Base-by-base conservation (phyloP, 2,113 vertebrate species). In the Clarias macrocephalus region DNA sequence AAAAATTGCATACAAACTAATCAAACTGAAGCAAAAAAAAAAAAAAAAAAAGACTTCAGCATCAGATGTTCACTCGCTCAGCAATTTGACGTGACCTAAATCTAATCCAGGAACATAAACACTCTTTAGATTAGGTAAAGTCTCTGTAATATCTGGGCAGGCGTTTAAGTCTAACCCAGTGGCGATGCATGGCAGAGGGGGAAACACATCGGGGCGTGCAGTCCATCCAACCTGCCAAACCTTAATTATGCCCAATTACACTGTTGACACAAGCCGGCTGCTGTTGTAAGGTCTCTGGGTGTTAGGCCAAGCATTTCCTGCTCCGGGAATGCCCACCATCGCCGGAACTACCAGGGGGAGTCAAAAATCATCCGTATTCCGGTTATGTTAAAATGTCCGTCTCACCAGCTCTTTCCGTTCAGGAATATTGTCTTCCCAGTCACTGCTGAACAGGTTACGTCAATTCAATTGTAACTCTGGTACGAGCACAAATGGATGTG, bases 301-400 rank as follows among this genome's bases (percentile, higher is more conserved):
- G 94, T 93, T 92, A 95, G 93, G 93, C 93, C 93, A 95, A 95
- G 93, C 93, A 95, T 94, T 94, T 95, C 95, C 94, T 94, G 93
- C 92, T 93, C 93, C 93, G 87, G 92, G 90, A 93, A 94, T 93
- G 92, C 92, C 91, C 91, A 66, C 90, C 91, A 89, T 93, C 92
- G 68, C 88, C 90, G 92, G 91, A 94, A 48, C 48, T 48, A 48
- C 48, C 6, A 48, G 48, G 42, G 42, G 42, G 42, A 42, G 2
- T 8, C 48, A 0, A 48, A 48, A 48, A 48, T 48, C 7, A 8
- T 48, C 7, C 48, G 48, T 8, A 48, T 48, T 48, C 48, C 48
- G 48, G 7, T 48, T 48, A 48, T 42, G 6, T 42, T 6, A 5
- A 42, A 3, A 42, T 5, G 42, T 42, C 42, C 6, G 4, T 42